These are phyloP conservation scores for Apamea anceps DNA, from an alignment of 2,888 invertebrate genomes.

Conservation along the genomic window DNA sequence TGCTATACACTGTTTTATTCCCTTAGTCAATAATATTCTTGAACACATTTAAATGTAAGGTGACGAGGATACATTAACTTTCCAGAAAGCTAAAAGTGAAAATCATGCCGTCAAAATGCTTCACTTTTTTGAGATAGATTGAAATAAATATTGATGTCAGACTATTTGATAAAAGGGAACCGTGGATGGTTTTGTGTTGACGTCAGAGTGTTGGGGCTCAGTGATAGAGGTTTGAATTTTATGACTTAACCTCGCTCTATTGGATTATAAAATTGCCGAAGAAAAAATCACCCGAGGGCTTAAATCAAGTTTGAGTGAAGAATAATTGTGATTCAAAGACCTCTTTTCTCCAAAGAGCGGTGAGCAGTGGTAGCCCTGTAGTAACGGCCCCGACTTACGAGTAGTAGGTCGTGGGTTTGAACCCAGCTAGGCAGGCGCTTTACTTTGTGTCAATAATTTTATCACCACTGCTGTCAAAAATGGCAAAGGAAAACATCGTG, in stretches of 20 bases:
- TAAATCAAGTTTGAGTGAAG: not conserved
- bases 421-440: not conserved
- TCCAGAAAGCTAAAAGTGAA: constrained; percentile 28
- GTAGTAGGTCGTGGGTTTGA: not conserved
- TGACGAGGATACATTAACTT: not conserved
- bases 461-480: not conserved
- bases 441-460: not conserved
- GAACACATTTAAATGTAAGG: not conserved
- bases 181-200: constrained; percentile 50
- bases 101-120: constrained; percentile 56
- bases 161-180: constrained; percentile 75
- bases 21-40: not conserved
- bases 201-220: constrained; percentile 9
- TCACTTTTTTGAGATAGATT: constrained; percentile 71
- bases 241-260: not conserved
- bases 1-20: not conserved
- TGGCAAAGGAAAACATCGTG: not conserved
- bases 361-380: too few relatives aligned
- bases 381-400: too few relatives aligned
- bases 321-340: not conserved
- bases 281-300: not conserved
- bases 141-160: constrained; percentile 77
- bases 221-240: constrained; percentile 10
- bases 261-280: not conserved
- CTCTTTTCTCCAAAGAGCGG: not conserved